Conservation (phyloP, 2,797 vertebrate genomes). For the Fistularia tabacaria region DNA sequence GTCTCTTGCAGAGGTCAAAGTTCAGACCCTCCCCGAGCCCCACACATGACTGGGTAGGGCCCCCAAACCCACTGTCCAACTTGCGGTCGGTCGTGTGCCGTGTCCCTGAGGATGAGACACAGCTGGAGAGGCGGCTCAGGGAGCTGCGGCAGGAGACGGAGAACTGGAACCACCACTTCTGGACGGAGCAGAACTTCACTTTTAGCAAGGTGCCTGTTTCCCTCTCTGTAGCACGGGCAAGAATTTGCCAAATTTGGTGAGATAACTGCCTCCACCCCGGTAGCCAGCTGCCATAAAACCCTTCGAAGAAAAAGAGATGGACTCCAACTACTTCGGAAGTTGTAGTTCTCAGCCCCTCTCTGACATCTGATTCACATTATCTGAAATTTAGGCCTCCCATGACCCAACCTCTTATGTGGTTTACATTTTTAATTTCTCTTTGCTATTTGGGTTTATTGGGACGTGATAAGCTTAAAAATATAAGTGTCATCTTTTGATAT, state of each 20-base stretch:
- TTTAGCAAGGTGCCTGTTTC: conserved; percentile 73
- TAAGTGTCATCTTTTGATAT: too few relatives aligned
- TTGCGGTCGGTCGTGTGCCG: conserved; percentile 84
- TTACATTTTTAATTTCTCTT: too few relatives aligned
- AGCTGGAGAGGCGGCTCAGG: conserved; percentile 79
- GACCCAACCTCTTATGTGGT: too few relatives aligned
- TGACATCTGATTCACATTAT: too few relatives aligned
- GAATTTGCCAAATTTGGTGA: not conserved
- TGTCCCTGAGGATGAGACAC: conserved; percentile 76
- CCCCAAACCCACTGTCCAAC: conserved; percentile 86
- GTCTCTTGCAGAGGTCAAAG: conserved; percentile 55
- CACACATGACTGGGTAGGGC: conserved; percentile 89
- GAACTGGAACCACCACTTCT: conserved; percentile 89
- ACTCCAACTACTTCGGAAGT: too few relatives aligned
- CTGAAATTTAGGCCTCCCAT: too few relatives aligned
- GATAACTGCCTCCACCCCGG: not conserved
- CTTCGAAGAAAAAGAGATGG: too few relatives aligned
- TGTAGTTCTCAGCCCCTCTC: too few relatives aligned
- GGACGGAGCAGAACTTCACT: conserved; percentile 81
- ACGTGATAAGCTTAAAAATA: too few relatives aligned
- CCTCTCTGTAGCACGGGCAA: not conserved
- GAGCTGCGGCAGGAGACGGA: conserved; percentile 86
- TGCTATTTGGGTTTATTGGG: too few relatives aligned
- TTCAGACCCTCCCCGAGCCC: conserved; percentile 77
- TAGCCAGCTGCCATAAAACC: too few relatives aligned